A percentile compares a stretch with the other conserved stretches of the same genome.
These are phyloP conservation scores for Sarcoramphus papa DNA, from an alignment of 2,797 vertebrate species.

Conservation along the genomic window DNA sequence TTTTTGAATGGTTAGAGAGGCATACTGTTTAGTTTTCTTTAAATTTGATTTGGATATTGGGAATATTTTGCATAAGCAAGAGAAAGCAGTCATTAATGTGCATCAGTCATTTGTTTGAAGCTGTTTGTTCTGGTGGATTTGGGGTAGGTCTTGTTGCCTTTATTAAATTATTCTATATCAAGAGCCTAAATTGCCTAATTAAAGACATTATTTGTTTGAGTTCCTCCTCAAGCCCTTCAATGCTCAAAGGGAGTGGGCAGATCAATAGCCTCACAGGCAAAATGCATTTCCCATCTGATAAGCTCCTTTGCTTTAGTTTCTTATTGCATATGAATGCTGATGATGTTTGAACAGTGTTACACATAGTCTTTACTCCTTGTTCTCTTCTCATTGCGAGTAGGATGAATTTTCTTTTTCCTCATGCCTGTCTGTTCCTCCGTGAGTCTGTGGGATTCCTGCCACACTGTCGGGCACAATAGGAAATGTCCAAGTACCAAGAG, in stretches of 20 bases:
- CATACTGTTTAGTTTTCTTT: not conserved
- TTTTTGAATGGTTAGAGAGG: not conserved
- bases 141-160: not conserved
- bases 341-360: not conserved
- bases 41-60: not conserved
- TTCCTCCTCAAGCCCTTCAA: not conserved
- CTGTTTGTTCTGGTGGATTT: not conserved
- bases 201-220: not conserved
- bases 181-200: not conserved
- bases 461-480: rapidly evolving
- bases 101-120: not conserved
- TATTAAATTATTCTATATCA: not conserved
- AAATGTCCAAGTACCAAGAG: not conserved
- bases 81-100: not conserved
- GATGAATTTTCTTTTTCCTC: not conserved
- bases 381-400: not conserved
- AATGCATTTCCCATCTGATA: not conserved
- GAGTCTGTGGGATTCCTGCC: not conserved
- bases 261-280: not conserved
- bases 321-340: not conserved
- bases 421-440: not conserved
- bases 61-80: not conserved
- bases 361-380: not conserved
- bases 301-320: not conserved
- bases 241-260: not conserved